These are phyloP conservation scores for Dicroscelio sp. DNA, from an alignment of 2,888 invertebrate genomes.

Conservation along the genomic window DNA sequence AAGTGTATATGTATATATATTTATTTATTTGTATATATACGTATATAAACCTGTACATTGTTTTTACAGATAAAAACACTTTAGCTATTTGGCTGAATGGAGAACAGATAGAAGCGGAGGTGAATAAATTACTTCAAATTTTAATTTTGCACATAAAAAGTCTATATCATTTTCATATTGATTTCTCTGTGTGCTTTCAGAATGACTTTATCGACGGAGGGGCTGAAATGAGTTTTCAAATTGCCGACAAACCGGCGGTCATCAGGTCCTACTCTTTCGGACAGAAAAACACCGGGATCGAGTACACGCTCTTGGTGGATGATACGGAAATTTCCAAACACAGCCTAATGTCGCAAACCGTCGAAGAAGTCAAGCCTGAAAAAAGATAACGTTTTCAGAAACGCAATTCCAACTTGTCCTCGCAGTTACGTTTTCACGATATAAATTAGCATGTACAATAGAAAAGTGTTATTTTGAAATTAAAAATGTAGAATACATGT, in stretches of 20 bases:
- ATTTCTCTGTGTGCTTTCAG: too few species aligned
- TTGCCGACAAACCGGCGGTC: constrained; percentile 92
- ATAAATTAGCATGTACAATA: too few species aligned
- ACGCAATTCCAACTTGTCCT: not conserved
- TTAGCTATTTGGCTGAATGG: constrained; percentile 96
- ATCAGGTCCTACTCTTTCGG: constrained; percentile 91
- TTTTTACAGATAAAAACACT: constrained; percentile 94
- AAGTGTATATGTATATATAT: not conserved
- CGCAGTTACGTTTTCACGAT: not conserved
- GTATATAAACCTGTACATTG: not conserved
- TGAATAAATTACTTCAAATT: constrained; percentile 84
- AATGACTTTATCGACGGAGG: constrained; percentile 96
- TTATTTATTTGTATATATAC: too few species aligned
- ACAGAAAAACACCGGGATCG: constrained; percentile 89
- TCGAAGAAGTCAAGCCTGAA: constrained; percentile 27
- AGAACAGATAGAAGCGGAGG: constrained; percentile 93
- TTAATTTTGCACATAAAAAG: not conserved
- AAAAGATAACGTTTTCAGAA: constrained; percentile 37
- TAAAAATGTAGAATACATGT: too few species aligned
- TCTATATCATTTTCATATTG: too few species aligned
- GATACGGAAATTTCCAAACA: constrained; percentile 88
- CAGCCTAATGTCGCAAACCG: constrained; percentile 64
- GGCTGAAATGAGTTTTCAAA: constrained; percentile 95
- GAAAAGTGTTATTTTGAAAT: too few species aligned
- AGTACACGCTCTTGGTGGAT: constrained; percentile 88